These are phyloP conservation scores for Nemotelus pantherinus DNA, from an alignment of 2,888 invertebrate genomes.

Conservation along the genomic window DNA sequence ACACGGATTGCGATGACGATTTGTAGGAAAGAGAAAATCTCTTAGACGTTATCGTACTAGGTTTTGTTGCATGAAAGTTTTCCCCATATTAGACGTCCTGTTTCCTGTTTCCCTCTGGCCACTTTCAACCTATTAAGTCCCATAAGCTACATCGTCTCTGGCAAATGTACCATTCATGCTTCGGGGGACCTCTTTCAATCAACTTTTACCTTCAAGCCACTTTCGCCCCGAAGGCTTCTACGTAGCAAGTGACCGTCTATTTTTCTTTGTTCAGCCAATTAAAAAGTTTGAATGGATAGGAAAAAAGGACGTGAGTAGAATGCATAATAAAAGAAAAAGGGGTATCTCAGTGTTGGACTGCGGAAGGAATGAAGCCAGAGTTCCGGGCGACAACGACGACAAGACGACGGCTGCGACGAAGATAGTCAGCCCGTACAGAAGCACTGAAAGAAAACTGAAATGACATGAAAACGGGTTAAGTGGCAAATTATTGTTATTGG, in stretches of 20 bases:
- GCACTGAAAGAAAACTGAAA: background rate
- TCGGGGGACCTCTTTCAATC: constrained; percentile 30
- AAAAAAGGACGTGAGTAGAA: constrained; percentile 42
- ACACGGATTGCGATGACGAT: background rate
- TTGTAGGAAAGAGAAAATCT: too few relatives aligned
- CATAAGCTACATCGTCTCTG: background rate
- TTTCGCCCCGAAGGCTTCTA: constrained; percentile 18
- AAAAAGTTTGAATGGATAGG: constrained; percentile 43
- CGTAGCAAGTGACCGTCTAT: constrained; percentile 43
- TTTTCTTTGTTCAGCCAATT: constrained; percentile 44
- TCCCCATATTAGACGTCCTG: background rate
- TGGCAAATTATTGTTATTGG: constrained; percentile 44
- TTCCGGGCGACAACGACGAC: background rate
- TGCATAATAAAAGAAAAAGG: constrained; percentile 33
- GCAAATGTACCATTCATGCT: background rate
- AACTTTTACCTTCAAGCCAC: constrained; percentile 37
- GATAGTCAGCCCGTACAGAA: too few relatives aligned
- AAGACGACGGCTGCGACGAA: background rate
- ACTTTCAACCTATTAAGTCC: background rate
- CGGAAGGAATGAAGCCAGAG: background rate
- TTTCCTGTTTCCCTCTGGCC: background rate
- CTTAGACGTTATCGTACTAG: background rate
- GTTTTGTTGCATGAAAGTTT: background rate
- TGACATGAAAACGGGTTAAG: constrained; percentile 38
- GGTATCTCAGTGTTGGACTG: background rate